A percentile compares a stretch with the other conserved stretches of the same genome.
These are phyloP conservation scores for Enteromius mattozi DNA, from an alignment of 2,797 vertebrate species.

Conservation along the genomic window DNA sequence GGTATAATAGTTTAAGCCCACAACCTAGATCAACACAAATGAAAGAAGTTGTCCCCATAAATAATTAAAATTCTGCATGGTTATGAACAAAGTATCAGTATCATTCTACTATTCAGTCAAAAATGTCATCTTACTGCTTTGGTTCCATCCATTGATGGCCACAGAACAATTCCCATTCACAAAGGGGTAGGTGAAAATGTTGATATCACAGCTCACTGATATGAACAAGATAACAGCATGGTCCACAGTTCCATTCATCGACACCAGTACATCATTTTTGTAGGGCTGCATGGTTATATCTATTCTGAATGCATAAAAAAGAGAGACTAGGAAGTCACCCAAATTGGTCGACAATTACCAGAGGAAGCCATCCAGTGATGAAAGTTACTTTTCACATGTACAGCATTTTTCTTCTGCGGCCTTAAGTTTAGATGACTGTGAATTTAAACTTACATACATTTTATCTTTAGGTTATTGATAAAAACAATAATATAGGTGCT, in stretches of 20 bases:
- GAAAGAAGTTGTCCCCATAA: neutral
- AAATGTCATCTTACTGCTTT: neutral
- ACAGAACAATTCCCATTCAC: constrained; percentile 70
- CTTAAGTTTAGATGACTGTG: no score
- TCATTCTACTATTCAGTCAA: neutral
- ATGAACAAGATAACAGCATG: constrained; percentile 66
- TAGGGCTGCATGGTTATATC: constrained; percentile 47
- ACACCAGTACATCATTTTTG: constrained; percentile 68
- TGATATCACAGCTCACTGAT: constrained; percentile 72
- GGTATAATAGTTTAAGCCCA: constrained; percentile 53
- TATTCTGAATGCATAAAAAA: constrained; percentile 63
- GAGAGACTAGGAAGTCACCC: neutral
- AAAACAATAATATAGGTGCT: no score
- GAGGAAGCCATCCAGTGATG: neutral
- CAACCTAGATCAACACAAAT: constrained; percentile 65
- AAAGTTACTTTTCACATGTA: no score
- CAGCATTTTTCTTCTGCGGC: no score
- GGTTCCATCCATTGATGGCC: constrained; percentile 68
- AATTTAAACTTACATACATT: no score
- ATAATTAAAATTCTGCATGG: neutral
- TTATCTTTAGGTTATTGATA: neutral
- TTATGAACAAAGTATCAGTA: neutral
- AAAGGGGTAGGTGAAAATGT: constrained; percentile 78
- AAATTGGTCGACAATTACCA: neutral
- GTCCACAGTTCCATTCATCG: constrained; percentile 64